These are phyloP conservation scores for Nesidiocoris tenuis DNA, from an alignment of 2,888 invertebrate genomes.

Conservation along the genomic window DNA sequence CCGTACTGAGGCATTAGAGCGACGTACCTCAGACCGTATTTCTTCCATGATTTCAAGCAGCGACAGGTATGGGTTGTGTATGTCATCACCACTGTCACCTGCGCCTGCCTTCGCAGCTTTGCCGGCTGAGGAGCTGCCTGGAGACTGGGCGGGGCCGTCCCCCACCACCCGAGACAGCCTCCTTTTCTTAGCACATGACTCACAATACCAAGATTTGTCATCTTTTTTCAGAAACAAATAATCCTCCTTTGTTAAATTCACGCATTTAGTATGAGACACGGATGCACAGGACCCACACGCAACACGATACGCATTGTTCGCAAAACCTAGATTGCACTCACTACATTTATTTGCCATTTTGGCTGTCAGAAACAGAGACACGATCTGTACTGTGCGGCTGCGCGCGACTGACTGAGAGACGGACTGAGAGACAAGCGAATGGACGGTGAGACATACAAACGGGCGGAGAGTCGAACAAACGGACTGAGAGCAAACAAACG, in stretches of 20 bases:
- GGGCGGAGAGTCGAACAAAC: no score
- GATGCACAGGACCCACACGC: not conserved
- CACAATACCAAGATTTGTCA: not conserved
- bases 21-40: not conserved
- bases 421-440: no score
- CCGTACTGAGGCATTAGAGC: not conserved
- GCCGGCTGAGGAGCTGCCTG: not conserved
- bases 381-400: not conserved
- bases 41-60: not conserved
- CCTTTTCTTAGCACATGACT: not conserved
- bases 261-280: not conserved
- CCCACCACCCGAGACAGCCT: not conserved
- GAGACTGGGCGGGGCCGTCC: not conserved
- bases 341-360: not conserved
- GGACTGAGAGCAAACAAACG: no score
- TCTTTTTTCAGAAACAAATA: constrained; percentile 1
- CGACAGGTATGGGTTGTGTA: not conserved
- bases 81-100: no score
- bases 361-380: not conserved
- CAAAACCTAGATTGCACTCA: not conserved
- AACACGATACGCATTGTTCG: constrained; percentile 10
- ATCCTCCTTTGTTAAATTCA: not conserved
- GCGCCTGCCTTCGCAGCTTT: not conserved
- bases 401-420: not conserved
- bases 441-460: no score